Conservation (phyloP, 2,113 vertebrate species). For the Furnarius figulus region DNA sequence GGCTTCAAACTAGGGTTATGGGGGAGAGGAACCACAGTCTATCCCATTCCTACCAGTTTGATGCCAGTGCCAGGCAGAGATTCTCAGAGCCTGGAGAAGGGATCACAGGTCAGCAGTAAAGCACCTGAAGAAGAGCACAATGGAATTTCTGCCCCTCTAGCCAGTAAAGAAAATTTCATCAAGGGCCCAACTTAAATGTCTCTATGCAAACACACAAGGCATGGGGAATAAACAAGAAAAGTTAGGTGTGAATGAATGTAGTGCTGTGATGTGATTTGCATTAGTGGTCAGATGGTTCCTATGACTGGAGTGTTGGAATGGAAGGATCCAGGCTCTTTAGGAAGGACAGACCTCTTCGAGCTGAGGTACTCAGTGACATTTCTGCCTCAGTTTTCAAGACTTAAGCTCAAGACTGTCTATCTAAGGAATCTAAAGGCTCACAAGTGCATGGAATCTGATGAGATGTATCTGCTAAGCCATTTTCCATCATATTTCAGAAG, state of each 20-base stretch:
- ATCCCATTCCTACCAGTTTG: background rate
- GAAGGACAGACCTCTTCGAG: background rate
- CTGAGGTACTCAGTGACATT: background rate
- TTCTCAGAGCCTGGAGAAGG: background rate
- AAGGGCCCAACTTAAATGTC: background rate
- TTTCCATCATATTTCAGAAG: fast-evolving
- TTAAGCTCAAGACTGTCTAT: background rate
- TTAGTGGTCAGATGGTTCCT: background rate
- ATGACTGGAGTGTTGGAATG: background rate
- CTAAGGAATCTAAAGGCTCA: background rate
- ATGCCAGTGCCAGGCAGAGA: background rate
- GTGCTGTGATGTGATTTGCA: background rate
- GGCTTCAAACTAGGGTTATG: background rate
- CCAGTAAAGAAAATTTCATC: background rate
- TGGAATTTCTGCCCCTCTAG: background rate
- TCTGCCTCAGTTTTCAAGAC: background rate
- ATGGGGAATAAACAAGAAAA: background rate
- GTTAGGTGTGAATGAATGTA: background rate
- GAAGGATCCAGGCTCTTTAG: background rate
- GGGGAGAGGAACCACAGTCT: background rate
- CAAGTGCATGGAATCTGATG: background rate
- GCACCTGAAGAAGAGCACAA: background rate
- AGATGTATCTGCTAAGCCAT: background rate
- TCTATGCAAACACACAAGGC: background rate
- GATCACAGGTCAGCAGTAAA: background rate